These are phyloP conservation scores for Zoanthus gigantus DNA, from an alignment of 92 coral and sea anemone species.

Conservation along the genomic window DNA sequence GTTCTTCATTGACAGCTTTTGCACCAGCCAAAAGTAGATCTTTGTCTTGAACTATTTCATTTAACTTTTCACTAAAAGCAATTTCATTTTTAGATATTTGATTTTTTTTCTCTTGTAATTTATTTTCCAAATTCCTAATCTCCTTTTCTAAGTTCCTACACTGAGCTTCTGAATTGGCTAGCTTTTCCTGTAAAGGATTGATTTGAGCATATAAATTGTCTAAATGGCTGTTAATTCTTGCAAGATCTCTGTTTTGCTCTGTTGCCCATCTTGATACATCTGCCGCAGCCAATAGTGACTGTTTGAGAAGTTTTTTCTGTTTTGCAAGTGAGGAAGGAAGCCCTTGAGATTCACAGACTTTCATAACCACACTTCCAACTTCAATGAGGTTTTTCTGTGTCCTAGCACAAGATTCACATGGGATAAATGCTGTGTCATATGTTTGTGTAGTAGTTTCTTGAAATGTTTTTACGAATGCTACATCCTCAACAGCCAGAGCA, in stretches of 20 bases:
- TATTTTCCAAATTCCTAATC: constrained; percentile 70
- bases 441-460: constrained; percentile 92
- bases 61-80: constrained; percentile 66
- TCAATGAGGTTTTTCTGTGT: constrained; percentile 92
- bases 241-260: constrained; percentile 94
- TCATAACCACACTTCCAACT: constrained; percentile 94
- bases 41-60: constrained; percentile 75
- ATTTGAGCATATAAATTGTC: constrained; percentile 98
- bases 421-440: constrained; percentile 96
- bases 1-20: constrained; percentile 68
- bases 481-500: constrained; percentile 84
- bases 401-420: constrained; percentile 97
- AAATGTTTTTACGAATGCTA: constrained; percentile 74
- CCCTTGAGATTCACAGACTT: constrained; percentile 94
- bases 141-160: constrained; percentile 77
- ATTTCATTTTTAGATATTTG: constrained; percentile 61
- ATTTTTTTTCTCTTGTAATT: constrained; percentile 61
- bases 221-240: constrained; percentile 88
- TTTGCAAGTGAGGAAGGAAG: constrained; percentile 97
- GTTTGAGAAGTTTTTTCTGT: constrained; percentile 90
- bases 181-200: constrained; percentile 89
- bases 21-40: constrained; percentile 75
- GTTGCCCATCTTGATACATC: constrained; percentile 97
- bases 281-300: constrained; percentile 96
- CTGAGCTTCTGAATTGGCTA: constrained; percentile 75